Base-by-base conservation (phyloP, 2,113 vertebrate species). In the Ochotona princeps region DNA sequence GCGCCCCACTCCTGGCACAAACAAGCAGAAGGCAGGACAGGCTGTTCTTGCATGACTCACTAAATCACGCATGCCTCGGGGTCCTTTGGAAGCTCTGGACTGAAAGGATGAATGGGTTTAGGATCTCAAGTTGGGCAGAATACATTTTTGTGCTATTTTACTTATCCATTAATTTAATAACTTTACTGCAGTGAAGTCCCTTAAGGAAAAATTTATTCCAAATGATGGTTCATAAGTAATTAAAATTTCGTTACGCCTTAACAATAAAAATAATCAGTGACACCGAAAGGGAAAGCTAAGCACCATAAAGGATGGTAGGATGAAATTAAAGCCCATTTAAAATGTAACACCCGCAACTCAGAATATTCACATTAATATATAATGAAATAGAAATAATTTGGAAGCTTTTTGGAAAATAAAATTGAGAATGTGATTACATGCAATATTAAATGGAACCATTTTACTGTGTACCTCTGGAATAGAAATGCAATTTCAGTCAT, bases 91-190 rank as follows among this genome's bases (percentile, higher is more conserved):
- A 93, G 67, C 85, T 75, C 1, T 2, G 76, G 26, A 25, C 25
- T 90, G 70, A 76, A 44, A 83, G 47, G 25, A n/a, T 44, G 23
- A 90, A 83, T 81, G 83, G 14, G 26, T 90, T 14, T 75, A 75
- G 65, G 66, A 90, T 17, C 54, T 82, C 76, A 92, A 90, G 66
- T 17, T 80, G 61, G 57, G 38, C 57, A 79, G 66, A 80, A 72
- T 92, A 85, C 94, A 66, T n/a, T 89, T 96, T 49, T 76, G 17
- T 79, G 15, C 85, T 93, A 80, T 96, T 91, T 95, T 47, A 87
- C 92, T 74, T 49, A 84, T 72, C 87, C 94, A 94, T 95, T 97
- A 96, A 97, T 97, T 79, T 67, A 91, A 91, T 72, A 57, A 92
- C 91, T 96, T 1, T 65, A 38, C 12, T 85, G 49, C 66, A 94